phyloP scores from a whole-genome alignment of 2,113 vertebrate genomes.

The Propithecus coquereli region DNA sequence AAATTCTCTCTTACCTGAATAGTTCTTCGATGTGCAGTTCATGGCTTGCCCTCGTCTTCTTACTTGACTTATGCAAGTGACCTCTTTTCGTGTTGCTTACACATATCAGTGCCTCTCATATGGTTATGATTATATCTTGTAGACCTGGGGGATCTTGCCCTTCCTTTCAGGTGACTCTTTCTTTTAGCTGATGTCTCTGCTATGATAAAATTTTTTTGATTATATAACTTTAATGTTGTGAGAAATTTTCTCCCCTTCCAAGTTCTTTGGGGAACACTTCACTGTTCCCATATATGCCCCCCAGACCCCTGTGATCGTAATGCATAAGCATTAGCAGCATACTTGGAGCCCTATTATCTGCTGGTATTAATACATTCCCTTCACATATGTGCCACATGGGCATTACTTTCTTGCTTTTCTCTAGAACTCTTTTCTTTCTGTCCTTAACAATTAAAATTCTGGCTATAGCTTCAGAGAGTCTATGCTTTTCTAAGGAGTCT shows the following conservation, averaged over 20 bases:
- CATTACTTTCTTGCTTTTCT: not conserved
- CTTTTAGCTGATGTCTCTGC: conserved; percentile 1
- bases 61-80: not conserved
- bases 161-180: not conserved
- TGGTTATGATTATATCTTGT: not conserved
- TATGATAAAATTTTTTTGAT: not conserved
- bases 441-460: not conserved
- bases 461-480: not conserved
- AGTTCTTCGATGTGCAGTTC: not conserved
- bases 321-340: not conserved
- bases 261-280: not conserved
- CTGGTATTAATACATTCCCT: not conserved
- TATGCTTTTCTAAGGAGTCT: not conserved
- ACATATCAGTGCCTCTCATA: not conserved
- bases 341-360: not conserved
- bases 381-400: not conserved
- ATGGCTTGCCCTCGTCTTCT: not conserved
- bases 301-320: not conserved
- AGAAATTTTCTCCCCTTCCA: not conserved
- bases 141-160: not conserved
- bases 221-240: not conserved
- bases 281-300: not conserved
- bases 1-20: not conserved
- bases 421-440: not conserved
- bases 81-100: not conserved